phyloP scores from a whole-genome alignment of 1,140 invertebrate species.

The Ephestia elutella region DNA sequence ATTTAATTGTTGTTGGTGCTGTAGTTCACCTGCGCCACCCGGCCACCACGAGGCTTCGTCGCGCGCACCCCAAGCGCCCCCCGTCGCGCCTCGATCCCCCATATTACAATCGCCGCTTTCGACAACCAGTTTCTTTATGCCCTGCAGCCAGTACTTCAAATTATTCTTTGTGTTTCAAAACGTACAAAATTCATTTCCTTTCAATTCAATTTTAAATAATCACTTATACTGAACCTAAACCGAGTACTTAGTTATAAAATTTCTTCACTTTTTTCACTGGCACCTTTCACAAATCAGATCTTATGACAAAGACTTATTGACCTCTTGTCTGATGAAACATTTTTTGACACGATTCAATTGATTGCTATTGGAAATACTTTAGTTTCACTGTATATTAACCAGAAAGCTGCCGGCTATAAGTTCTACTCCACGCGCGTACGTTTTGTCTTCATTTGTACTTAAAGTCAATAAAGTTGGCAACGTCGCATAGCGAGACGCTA shows the following conservation, averaged over 20 bases:
- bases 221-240: conserved; percentile 15
- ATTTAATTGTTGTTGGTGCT: conserved; percentile 76
- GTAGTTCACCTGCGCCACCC: conserved; percentile 74
- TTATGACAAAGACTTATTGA: conserved; percentile 58
- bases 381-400: conserved; percentile 41
- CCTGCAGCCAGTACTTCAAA: conserved; percentile 35
- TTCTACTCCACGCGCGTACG: conserved; percentile 67
- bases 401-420: conserved; percentile 68
- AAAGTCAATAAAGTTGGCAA: conserved; percentile 74
- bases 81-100: conserved; percentile 70
- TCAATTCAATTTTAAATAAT: conserved; percentile 19
- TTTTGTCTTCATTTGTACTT: conserved; percentile 70
- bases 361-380: conserved; percentile 32
- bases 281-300: conserved; percentile 26
- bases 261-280: conserved; percentile 43
- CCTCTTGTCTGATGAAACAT: conserved; percentile 36
- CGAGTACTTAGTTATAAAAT: conserved; percentile 25
- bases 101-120: conserved; percentile 62
- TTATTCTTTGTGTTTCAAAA: conserved; percentile 37
- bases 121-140: conserved; percentile 67
- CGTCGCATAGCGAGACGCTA: conserved; percentile 72
- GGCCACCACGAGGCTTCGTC: conserved; percentile 79
- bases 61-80: conserved; percentile 78
- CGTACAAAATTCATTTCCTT: conserved; percentile 43
- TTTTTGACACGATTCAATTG: conserved; percentile 19